phyloP scores from a whole-genome alignment of 2,888 invertebrate genomes.

The Platypus cylindrus region DNA sequence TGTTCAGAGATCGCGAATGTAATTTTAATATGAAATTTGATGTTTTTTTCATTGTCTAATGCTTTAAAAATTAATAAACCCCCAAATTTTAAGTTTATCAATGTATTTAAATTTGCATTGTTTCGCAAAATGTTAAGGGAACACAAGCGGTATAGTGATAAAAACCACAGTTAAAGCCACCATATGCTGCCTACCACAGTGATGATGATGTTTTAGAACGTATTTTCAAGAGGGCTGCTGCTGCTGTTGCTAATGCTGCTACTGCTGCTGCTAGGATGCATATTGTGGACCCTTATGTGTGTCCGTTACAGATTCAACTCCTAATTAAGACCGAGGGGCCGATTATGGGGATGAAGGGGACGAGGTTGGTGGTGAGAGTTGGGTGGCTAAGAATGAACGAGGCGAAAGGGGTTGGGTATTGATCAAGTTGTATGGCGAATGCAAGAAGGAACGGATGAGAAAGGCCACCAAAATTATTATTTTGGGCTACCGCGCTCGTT shows the following conservation, averaged over 20 bases:
- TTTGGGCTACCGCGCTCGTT: no score
- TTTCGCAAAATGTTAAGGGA: no score
- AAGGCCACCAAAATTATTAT: constrained; percentile 20
- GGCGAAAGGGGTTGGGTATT: constrained; percentile 38
- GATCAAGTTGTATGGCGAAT: constrained; percentile 34
- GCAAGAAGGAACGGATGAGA: constrained; percentile 25
- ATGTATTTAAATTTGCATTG: no score
- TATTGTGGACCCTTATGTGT: constrained; percentile 44
- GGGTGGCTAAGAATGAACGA: neutral
- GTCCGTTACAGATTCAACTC: constrained; percentile 75
- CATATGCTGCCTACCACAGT: constrained; percentile 9
- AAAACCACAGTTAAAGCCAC: constrained; percentile 9
- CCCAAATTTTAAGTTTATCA: no score
- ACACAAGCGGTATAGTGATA: no score
- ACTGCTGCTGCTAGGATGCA: constrained; percentile 24
- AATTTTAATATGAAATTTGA: no score
- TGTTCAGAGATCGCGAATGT: no score
- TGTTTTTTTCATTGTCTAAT: no score
- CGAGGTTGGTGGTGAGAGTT: no score
- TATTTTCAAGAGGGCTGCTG: constrained; percentile 15
- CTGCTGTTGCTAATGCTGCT: no score
- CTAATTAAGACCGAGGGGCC: constrained; percentile 68
- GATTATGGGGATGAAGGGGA: constrained; percentile 26
- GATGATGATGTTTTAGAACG: constrained; percentile 12
- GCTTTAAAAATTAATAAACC: no score